Conservation (phyloP, 2,797 vertebrate genomes). For the Scyliorhinus canicula region DNA sequence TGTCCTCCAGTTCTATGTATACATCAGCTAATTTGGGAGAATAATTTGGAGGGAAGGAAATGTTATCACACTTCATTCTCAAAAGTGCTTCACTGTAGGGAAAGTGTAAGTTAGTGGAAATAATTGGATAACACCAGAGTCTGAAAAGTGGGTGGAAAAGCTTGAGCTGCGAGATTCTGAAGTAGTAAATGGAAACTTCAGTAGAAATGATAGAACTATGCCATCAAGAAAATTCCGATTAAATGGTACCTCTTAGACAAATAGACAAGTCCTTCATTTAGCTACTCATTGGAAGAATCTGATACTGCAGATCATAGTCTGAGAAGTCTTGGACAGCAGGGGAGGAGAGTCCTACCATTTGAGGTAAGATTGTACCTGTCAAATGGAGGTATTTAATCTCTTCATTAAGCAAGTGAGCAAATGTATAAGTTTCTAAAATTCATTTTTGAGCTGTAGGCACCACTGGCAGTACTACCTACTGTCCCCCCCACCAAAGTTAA, state of each 20-base stretch:
- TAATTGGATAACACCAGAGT: not conserved
- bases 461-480: not conserved
- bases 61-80: no score
- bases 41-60: not conserved
- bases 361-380: not conserved
- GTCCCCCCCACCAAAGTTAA: no score
- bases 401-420: not conserved
- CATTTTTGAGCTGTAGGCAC: not conserved
- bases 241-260: not conserved
- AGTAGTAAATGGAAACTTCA: not conserved
- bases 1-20: not conserved
- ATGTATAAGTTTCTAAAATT: not conserved
- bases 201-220: not conserved
- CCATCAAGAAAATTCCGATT: not conserved
- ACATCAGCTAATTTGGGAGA: not conserved
- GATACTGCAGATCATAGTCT: not conserved
- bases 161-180: not conserved
- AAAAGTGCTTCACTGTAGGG: no score
- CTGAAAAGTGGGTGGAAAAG: not conserved
- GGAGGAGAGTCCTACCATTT: not conserved
- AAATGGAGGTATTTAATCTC: not conserved
- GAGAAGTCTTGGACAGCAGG: not conserved
- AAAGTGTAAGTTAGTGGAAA: not conserved
- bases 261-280: not conserved
- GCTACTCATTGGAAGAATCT: not conserved